Conservation (phyloP, 2,888 invertebrate genomes). For the Coelopa pilipes region DNA sequence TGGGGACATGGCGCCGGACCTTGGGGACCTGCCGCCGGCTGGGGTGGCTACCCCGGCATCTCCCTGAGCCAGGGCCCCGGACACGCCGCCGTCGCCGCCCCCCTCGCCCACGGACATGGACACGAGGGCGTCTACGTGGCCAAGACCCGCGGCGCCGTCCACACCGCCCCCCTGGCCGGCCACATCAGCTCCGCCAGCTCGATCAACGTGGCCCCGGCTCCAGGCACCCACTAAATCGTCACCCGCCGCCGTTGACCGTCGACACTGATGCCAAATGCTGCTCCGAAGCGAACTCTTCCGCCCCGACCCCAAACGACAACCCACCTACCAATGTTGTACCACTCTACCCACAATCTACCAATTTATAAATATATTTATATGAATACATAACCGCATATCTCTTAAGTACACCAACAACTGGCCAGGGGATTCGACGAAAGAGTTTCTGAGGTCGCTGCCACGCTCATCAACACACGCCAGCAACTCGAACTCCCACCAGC, state of each 20-base stretch:
- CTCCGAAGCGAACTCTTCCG: not conserved
- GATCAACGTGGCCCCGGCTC: conserved; percentile 63
- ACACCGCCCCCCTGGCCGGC: conserved; percentile 68
- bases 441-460: conserved; percentile 4
- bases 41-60: conserved; percentile 66
- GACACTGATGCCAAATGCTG: conserved; percentile 11
- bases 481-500: not conserved
- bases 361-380: conserved; percentile 38
- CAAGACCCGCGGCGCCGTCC: conserved; percentile 68
- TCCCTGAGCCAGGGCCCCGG: conserved; percentile 57
- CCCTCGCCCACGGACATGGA: conserved; percentile 46
- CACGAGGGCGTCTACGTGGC: conserved; percentile 56
- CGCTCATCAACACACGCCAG: not conserved
- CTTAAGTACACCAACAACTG: too few relatives aligned
- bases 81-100: conserved; percentile 43
- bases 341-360: conserved; percentile 5
- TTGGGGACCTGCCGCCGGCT: conserved; percentile 52
- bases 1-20: conserved; percentile 51
- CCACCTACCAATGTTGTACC: conserved; percentile 30
- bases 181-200: conserved; percentile 64
- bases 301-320: conserved; percentile 15
- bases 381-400: conserved; percentile 17
- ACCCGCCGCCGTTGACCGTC: conserved; percentile 43
- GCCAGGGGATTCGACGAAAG: not conserved
- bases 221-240: conserved; percentile 57